These are phyloP conservation scores for Pseudanteris insignis DNA, from an alignment of 2,888 invertebrate species.

Conservation along the genomic window DNA sequence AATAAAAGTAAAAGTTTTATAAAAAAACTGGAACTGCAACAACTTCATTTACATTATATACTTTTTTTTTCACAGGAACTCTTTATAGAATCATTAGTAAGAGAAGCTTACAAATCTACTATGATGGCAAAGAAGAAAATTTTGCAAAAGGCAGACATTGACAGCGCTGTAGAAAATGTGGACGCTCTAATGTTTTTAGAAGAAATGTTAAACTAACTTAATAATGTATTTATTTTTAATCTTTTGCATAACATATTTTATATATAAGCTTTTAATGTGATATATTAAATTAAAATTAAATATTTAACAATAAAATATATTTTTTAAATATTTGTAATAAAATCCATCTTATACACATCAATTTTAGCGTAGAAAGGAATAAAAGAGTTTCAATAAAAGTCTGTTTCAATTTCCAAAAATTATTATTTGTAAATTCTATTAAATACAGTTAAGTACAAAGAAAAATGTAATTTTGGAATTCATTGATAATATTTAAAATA, in stretches of 20 bases:
- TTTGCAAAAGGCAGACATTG: constrained; percentile 82
- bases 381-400: too few relatives aligned
- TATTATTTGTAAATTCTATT: constrained; percentile 22
- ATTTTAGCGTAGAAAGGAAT: too few relatives aligned
- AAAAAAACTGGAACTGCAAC: not conserved
- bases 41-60: not conserved
- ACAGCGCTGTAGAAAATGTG: constrained; percentile 79
- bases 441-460: constrained; percentile 34
- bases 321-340: not conserved
- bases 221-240: too few relatives aligned
- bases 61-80: constrained; percentile 75
- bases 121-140: constrained; percentile 82
- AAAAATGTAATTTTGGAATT: constrained; percentile 37
- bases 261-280: too few relatives aligned
- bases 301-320: not conserved
- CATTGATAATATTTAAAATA: constrained; percentile 42
- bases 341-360: not conserved
- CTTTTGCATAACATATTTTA: constrained; percentile 6
- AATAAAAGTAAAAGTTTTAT: not conserved
- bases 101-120: constrained; percentile 80
- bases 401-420: constrained; percentile 12
- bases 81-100: constrained; percentile 82
- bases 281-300: too few relatives aligned
- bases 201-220: constrained; percentile 82
- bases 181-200: constrained; percentile 87